These are phyloP conservation scores for Eutrigla gurnardus DNA, from an alignment of 2,797 vertebrate genomes.

Conservation along the genomic window DNA sequence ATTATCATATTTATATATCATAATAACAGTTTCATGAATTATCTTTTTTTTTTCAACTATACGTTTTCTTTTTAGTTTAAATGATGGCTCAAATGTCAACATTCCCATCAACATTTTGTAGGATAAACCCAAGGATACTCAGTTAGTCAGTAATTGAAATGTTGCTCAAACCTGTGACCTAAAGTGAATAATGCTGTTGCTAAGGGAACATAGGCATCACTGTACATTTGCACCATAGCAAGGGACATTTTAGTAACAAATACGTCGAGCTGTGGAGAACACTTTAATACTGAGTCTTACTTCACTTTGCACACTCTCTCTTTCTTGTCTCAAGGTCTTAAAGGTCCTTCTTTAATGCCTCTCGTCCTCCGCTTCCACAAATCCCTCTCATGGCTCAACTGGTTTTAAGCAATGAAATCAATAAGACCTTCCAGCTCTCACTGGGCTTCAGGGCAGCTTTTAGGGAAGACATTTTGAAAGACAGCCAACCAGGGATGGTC, in stretches of 20 bases:
- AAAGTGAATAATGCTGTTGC: background rate
- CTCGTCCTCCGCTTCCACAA: constrained; percentile 28
- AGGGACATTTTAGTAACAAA: background rate
- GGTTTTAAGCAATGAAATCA: constrained; percentile 64
- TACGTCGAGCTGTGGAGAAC: background rate
- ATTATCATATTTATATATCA: background rate
- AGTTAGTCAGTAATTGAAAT: no score
- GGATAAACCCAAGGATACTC: background rate
- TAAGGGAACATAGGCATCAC: background rate
- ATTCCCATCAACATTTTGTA: background rate
- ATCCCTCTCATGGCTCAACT: constrained; percentile 54
- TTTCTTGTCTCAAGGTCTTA: constrained; percentile 45
- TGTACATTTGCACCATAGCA: background rate
- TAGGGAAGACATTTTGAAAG: constrained; percentile 47
- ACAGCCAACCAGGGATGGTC: constrained; percentile 23
- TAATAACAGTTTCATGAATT: background rate
- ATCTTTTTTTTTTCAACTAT: background rate
- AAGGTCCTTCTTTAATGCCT: constrained; percentile 41
- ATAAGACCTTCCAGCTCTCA: constrained; percentile 51
- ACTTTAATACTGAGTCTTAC: constrained; percentile 8
- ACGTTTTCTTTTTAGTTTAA: background rate
- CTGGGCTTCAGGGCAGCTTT: constrained; percentile 40
- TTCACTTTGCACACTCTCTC: constrained; percentile 34
- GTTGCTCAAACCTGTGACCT: no score
- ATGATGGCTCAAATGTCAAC: background rate